Evolutionary conservation across 2,797 vertebrate genomes (phyloP).

Genomic region (Sebastes iracundus): DNA sequence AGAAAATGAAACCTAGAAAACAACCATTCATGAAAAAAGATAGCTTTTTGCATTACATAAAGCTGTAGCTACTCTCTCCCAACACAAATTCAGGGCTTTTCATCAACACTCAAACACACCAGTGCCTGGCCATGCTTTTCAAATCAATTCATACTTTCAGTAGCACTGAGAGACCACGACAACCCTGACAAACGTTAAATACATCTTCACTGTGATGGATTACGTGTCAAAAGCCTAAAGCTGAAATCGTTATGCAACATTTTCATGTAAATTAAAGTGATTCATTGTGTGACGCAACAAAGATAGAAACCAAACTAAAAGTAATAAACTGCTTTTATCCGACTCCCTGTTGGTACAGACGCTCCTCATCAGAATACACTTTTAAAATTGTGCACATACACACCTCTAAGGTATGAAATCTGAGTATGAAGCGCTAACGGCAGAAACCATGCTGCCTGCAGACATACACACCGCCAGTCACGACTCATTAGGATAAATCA

Average conservation of each 20-base stretch:
- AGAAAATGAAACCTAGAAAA: neutral
- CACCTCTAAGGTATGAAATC: neutral
- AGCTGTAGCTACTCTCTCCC: neutral
- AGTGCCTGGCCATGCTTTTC: slow-evolving; percentile 12
- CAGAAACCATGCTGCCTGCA: neutral
- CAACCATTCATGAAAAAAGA: neutral
- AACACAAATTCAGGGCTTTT: neutral
- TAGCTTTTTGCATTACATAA: neutral
- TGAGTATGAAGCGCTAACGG: neutral
- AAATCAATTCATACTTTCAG: neutral
- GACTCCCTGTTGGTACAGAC: neutral
- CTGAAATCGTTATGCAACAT: neutral
- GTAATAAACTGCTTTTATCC: neutral
- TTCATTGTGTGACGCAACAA: neutral
- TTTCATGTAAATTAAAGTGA: neutral
- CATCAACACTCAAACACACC: slow-evolving; percentile 13
- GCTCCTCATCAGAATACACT: neutral
- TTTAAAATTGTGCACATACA: neutral
- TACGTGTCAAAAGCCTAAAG: neutral
- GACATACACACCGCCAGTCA: neutral
- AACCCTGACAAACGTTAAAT: neutral
- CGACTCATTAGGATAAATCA: slow-evolving; percentile 39
- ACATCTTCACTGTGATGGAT: neutral
- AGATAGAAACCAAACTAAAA: neutral
- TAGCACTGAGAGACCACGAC: neutral